Conservation (phyloP, 2,113 vertebrate species). For the Coregonus clupeaformis region DNA sequence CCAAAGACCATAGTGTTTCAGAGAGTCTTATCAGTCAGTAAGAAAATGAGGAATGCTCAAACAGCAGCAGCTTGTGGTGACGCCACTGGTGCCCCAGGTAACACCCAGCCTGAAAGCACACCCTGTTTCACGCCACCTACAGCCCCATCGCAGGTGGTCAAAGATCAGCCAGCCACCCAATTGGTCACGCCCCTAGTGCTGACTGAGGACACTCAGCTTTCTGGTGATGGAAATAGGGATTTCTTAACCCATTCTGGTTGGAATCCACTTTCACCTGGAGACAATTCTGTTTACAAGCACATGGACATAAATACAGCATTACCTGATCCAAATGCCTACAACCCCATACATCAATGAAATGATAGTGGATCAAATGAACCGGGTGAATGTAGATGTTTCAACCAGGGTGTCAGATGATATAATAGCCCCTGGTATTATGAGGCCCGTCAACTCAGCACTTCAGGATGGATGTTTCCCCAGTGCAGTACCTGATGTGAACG, state of each 20-base stretch:
- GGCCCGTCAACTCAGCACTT: background rate
- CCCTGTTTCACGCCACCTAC: background rate
- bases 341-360: constrained; percentile 1
- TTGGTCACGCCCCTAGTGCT: background rate
- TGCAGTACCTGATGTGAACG: background rate
- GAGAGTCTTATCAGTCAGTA: background rate
- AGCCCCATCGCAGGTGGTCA: background rate
- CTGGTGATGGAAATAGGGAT: background rate
- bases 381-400: background rate
- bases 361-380: background rate
- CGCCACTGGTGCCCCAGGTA: background rate
- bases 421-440: background rate
- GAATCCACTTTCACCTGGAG: background rate
- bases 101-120: background rate
- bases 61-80: background rate
- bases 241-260: background rate
- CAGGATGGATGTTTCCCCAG: no score
- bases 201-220: background rate
- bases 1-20: background rate
- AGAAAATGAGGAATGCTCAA: background rate
- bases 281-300: background rate
- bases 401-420: background rate
- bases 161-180: background rate
- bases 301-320: background rate
- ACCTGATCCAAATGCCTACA: background rate